Base-by-base conservation (phyloP, 2,797 vertebrate genomes). In the Pseudochromis fuscus region DNA sequence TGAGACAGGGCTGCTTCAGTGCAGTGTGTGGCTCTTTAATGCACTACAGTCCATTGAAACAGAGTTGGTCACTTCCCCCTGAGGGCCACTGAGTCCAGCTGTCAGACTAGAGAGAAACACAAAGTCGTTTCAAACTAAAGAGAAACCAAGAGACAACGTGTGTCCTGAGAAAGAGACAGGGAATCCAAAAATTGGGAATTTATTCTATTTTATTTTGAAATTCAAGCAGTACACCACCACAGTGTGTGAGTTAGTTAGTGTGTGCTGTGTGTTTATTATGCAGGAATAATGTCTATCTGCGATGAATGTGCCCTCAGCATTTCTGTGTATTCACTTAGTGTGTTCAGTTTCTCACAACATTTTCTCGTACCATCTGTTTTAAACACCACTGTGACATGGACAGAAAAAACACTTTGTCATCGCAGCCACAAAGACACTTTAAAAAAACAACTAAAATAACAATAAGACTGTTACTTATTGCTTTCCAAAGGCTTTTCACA, bases 21-120 rank as follows among this genome's bases (percentile, higher is more conserved):
- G 56, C 46, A 25, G 35, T 55, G 44, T 60, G 23, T 56, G 28
- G 19, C 63, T 70, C 21, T 37, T 67, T 71, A 45, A 42, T 67
- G 50, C 64, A 45, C n/a, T n/a, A 25, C 46, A 69, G 45, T 44
- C 74, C 37, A 50, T 58, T 74, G 73, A 59, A 46, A 49, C 19
- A 69, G 74, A 62, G 49, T 76, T 49, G 37, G 61, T 57, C 57
- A 44, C 61, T 50, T 42, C 59, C 21, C 27, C 77, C 84, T 19
- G 35, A 77, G 61, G 84, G 44, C 18, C 13, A 44, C 2, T 2
- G 30, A 72, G 75, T 81, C 67, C 85, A 83, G 81, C 80, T 86
- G 83, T 85, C 77, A 75, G 51, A 58, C 65, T 23, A 67, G 35
- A 60, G 31, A 19, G 38, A 71, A 25, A 70, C 24, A 71, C 35